Evolutionary conservation across 2,888 invertebrate genomes (phyloP), one percentile per base, ranked within the genome.

Genomic region (Pseudococcus viburni): DNA sequence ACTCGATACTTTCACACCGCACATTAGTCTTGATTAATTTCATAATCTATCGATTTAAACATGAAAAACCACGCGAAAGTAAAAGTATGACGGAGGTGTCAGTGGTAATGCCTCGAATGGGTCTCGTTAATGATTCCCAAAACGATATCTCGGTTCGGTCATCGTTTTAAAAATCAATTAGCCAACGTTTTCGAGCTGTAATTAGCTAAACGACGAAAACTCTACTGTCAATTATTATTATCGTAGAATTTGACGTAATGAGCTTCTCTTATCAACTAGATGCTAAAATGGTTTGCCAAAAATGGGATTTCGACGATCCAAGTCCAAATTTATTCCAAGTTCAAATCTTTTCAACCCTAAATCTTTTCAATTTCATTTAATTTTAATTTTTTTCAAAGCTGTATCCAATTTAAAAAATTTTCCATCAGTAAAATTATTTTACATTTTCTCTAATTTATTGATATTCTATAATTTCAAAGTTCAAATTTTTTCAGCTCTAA

Each of bases 31-130:
- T 26, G 12, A 68, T 26, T 68, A 68, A 68, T 68, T 68, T 68
- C 68, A 26, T 26, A 68, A 68, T 68, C 68, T 68, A 68, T 68
- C 68, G 68, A 68, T 68, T 68, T 19, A 64, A n/a, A 64, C 11
- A 59, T 26, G 26, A 7, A 55, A 51, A 55, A 55, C 55, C 55
- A 15, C 55, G 68, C 68, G 68, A 68, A 68, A 68, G 68, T 68
- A 68, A 68, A 68, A 68, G 68, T 68, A n/a, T 12, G 15, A 15
- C 0, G 4, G 55, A 55, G n/a, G 55, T 55, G 55, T 68, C 68
- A 11, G 22, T 68, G 68, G 68, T 68, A 26, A 68, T 26, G 26
- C 26, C n/a, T 55, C 55, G 26, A 68, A 12, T 68, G 26, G 5
- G 12, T 68, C 68, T 8, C 68, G 8, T 68, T 68, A 68, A 68